phyloP scores from a whole-genome alignment of 2,113 vertebrate species.

The Malurus elegans region DNA sequence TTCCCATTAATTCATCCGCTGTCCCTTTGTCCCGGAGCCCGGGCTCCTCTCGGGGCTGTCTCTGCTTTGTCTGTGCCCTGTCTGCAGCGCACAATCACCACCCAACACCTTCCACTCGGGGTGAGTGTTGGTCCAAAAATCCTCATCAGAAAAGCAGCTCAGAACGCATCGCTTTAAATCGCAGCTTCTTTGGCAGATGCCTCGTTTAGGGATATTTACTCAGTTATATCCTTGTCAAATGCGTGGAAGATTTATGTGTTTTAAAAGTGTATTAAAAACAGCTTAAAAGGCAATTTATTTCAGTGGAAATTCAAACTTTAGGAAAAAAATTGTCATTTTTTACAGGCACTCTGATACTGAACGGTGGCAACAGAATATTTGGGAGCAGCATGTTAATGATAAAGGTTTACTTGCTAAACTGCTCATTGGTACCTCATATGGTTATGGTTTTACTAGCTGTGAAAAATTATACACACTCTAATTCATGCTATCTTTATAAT shows the following conservation, averaged over 20 bases:
- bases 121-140: neutral
- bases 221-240: neutral
- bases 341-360: neutral
- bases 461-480: neutral
- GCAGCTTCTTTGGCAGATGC: neutral
- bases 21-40: constrained; percentile 21
- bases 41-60: neutral
- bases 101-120: neutral
- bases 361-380: neutral
- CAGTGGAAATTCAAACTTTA: neutral
- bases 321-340: neutral
- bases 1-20: neutral
- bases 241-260: neutral
- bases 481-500: neutral
- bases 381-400: neutral
- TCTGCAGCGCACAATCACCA: neutral
- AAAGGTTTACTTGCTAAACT: neutral
- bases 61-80: neutral
- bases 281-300: neutral
- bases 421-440: neutral
- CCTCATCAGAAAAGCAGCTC: neutral
- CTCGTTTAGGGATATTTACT: neutral
- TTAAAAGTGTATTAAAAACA: neutral
- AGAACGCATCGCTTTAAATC: neutral
- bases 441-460: neutral